These are phyloP conservation scores for Phymorhynchus buccinoides DNA, from an alignment of 1,140 invertebrate genomes.

Conservation along the genomic window DNA sequence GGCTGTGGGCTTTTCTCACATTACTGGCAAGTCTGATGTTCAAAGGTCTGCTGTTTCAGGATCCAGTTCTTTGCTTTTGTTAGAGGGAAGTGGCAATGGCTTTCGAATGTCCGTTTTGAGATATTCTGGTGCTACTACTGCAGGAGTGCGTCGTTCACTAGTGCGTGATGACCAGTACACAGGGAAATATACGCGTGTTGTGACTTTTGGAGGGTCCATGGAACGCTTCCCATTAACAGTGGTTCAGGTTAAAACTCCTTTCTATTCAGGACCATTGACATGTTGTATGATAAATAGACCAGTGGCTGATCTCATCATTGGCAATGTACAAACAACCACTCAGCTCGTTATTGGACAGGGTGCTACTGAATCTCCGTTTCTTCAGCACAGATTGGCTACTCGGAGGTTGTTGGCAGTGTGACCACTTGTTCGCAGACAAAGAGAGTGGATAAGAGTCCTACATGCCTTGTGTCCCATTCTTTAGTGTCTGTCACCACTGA, in stretches of 20 bases:
- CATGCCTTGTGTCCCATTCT: no score
- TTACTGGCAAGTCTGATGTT: neutral
- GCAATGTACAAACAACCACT: no score
- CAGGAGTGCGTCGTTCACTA: neutral
- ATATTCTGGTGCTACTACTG: neutral
- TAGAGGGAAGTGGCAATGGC: neutral
- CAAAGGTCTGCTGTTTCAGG: neutral
- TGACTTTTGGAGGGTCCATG: neutral
- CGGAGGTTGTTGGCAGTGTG: no score
- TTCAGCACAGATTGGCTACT: no score
- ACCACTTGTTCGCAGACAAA: no score
- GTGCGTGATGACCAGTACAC: neutral
- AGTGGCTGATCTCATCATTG: neutral
- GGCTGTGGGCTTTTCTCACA: neutral
- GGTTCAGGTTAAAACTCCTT: neutral
- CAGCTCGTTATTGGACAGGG: no score
- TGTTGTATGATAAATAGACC: slow-evolving; percentile 15
- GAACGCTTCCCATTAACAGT: neutral
- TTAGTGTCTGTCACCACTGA: no score
- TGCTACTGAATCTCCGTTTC: neutral
- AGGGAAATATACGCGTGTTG: neutral
- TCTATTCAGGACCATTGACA: neutral
- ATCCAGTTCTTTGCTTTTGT: neutral
- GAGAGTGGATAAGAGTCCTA: no score
- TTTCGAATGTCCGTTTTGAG: neutral